These are phyloP conservation scores for Turritopsis dohrnii DNA, from an alignment of 30 jellyfish, hydroid and myxozoan species.

Conservation along the genomic window DNA sequence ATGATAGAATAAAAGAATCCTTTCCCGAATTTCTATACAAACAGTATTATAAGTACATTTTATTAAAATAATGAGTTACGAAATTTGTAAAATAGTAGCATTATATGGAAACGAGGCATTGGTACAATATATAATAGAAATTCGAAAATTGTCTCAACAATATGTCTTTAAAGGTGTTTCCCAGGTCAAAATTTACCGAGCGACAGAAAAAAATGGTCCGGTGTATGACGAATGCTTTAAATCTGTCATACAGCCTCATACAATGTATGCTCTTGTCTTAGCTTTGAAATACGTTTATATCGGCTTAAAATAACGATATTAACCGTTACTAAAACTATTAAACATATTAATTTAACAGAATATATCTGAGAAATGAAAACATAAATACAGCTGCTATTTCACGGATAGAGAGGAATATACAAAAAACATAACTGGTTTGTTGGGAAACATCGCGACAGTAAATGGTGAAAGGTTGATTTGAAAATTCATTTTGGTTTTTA, in stretches of 20 bases:
- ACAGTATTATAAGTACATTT: too few species aligned
- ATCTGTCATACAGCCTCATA: not conserved
- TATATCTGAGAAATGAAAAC: not conserved
- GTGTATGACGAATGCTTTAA: not conserved
- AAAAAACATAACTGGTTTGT: too few species aligned
- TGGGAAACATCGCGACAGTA: too few species aligned
- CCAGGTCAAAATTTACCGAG: not conserved
- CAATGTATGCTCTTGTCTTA: not conserved
- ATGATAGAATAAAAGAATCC: not conserved
- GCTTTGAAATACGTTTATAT: not conserved
- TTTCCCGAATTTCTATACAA: too few species aligned
- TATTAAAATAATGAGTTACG: too few species aligned
- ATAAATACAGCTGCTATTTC: not conserved
- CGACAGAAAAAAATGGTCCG: not conserved
- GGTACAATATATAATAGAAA: too few species aligned
- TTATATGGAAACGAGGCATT: too few species aligned
- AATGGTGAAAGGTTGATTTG: too few species aligned
- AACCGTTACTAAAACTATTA: not conserved
- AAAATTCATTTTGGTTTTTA: too few species aligned
- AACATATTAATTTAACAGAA: not conserved
- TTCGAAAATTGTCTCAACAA: too few species aligned
- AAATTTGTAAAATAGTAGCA: too few species aligned
- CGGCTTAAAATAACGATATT: not conserved
- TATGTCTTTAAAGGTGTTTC: not conserved
- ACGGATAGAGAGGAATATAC: not conserved